Evolutionary conservation across 1,140 invertebrate genomes (phyloP).

Genomic region (Lasaia peninsularis): DNA sequence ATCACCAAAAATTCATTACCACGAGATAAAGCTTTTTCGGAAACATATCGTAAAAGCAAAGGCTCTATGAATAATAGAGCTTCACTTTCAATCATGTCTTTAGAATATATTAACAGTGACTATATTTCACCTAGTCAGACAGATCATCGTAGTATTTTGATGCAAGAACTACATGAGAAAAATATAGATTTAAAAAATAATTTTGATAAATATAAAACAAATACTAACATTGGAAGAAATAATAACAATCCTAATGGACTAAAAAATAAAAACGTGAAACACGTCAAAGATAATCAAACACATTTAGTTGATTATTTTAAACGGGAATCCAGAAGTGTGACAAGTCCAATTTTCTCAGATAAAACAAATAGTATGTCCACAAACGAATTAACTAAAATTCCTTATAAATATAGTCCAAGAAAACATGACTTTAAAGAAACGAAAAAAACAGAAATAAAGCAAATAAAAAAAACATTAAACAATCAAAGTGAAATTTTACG

Average conservation of each 20-base stretch:
- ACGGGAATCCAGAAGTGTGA: too few species aligned
- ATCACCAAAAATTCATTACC: slow-evolving; percentile 28
- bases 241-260: background rate
- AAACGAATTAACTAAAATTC: background rate
- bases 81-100: background rate
- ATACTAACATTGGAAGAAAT: background rate
- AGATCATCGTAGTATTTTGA: background rate
- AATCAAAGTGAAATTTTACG: slow-evolving; percentile 14
- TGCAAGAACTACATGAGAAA: background rate
- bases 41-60: slow-evolving; percentile 25
- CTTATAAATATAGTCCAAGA: background rate
- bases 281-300: background rate
- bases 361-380: too few species aligned
- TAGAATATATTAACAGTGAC: background rate
- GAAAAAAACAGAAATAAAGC: background rate
- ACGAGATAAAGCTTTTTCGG: slow-evolving; percentile 27
- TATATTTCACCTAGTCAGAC: too few species aligned
- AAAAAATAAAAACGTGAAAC: background rate
- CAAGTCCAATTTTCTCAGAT: too few species aligned
- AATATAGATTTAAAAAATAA: background rate
- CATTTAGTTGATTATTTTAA: background rate
- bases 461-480: background rate
- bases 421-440: background rate
- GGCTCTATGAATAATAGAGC: background rate
- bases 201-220: background rate